These are phyloP conservation scores for Chaunax sp. DNA, from an alignment of 2,797 vertebrate genomes.

Conservation along the genomic window DNA sequence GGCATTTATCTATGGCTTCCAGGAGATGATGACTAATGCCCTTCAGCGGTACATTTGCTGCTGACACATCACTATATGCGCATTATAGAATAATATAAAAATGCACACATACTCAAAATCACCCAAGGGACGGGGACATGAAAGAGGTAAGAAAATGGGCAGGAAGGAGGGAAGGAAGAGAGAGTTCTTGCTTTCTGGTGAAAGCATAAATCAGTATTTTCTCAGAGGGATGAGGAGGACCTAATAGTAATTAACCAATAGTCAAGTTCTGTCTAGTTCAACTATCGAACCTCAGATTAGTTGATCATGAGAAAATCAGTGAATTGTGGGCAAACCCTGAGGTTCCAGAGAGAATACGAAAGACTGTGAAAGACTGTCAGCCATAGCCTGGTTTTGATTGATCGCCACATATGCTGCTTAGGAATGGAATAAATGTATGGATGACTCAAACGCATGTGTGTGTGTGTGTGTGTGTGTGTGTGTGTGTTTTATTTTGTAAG, in stretches of 20 bases:
- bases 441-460: not conserved
- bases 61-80: conserved; percentile 52
- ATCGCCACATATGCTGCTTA: not conserved
- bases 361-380: not conserved
- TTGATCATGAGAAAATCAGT: conserved; percentile 59
- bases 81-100: conserved; percentile 39
- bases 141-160: conserved; percentile 23
- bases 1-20: conserved; percentile 52
- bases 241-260: conserved; percentile 67
- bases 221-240: conserved; percentile 52
- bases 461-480: too few species aligned
- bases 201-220: conserved; percentile 64
- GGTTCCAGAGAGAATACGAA: conserved; percentile 6
- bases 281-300: conserved; percentile 63
- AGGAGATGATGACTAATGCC: conserved; percentile 59
- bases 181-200: conserved; percentile 51
- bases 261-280: conserved; percentile 60
- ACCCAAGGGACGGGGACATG: conserved; percentile 20
- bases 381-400: conserved; percentile 9
- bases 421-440: not conserved
- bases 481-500: conserved; percentile 7
- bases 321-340: conserved; percentile 8
- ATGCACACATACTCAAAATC: conserved; percentile 18
- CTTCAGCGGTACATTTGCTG: conserved; percentile 46
- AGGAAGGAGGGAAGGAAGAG: conserved; percentile 26